Percentiles rank a stretch among this genome's conserved stretches.
Evolutionary conservation across 2,888 invertebrate species (phyloP).

Genomic region (Amblyteles armatorius): DNA sequence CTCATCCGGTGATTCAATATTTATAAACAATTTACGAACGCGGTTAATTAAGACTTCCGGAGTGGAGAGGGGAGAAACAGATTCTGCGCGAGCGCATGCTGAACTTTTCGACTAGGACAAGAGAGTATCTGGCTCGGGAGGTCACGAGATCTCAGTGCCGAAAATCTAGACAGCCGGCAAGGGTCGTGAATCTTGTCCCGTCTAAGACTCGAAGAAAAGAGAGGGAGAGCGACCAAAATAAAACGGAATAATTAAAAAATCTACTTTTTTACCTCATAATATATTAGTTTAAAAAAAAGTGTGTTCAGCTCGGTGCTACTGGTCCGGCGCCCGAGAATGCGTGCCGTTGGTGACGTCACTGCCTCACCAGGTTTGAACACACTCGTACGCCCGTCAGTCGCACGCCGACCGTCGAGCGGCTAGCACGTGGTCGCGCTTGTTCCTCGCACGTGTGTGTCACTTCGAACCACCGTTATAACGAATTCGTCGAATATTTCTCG

Average conservation of each 20-base stretch:
- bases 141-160: slow-evolving; percentile 2
- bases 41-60: slow-evolving; percentile 14
- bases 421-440: slow-evolving; percentile 68
- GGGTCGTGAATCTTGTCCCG: not conserved
- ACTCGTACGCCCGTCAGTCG: slow-evolving; percentile 77
- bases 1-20: not conserved
- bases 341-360: slow-evolving; percentile 77
- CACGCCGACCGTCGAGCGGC: slow-evolving; percentile 79
- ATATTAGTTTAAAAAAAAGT: slow-evolving; percentile 10
- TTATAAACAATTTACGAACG: not conserved
- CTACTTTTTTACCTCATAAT: not conserved
- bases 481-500: not conserved
- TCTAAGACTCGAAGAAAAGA: not conserved
- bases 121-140: not conserved
- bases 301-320: slow-evolving; percentile 5
- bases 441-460: slow-evolving; percentile 18
- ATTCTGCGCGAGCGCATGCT: slow-evolving; percentile 29
- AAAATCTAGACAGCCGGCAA: not conserved
- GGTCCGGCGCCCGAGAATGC: slow-evolving; percentile 52
- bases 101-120: not conserved
- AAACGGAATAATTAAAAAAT: not conserved
- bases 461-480: not conserved
- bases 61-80: not conserved
- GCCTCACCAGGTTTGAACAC: slow-evolving; percentile 77
- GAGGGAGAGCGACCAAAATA: not conserved